Percentiles rank a stretch among this genome's conserved stretches.
These are phyloP conservation scores for Alectura lathami DNA, from an alignment of 2,113 vertebrate species.

Conservation along the genomic window DNA sequence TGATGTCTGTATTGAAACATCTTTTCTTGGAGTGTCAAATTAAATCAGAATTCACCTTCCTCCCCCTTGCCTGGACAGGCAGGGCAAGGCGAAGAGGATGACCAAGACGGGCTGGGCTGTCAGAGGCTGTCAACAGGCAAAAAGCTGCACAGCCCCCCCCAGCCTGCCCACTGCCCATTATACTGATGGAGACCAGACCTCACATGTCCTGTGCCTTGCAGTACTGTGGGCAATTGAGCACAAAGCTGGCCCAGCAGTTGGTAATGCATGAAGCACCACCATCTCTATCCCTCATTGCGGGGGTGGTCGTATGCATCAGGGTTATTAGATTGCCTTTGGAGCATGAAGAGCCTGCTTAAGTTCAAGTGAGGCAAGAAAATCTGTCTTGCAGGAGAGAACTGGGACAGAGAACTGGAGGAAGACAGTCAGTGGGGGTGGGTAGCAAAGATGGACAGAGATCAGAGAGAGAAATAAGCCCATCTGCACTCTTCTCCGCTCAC, in stretches of 20 bases:
- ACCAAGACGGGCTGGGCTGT: background rate
- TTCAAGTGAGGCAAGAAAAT: background rate
- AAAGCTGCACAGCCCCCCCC: background rate
- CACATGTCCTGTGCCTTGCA: background rate
- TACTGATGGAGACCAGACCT: background rate
- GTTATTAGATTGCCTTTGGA: background rate
- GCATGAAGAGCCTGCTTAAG: background rate
- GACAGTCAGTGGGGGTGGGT: rapidly evolving
- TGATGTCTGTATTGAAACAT: background rate
- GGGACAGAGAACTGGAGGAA: background rate
- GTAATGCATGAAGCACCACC: background rate
- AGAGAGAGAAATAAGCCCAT: background rate
- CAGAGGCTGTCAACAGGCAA: background rate
- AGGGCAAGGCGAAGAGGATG: background rate
- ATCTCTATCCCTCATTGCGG: background rate
- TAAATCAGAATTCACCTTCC: constrained; percentile 54
- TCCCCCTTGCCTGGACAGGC: background rate
- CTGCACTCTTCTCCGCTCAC: background rate
- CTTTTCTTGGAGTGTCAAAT: constrained; percentile 32
- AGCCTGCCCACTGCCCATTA: background rate
- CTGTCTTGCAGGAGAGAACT: background rate
- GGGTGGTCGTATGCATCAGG: rapidly evolving
- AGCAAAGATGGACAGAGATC: background rate
- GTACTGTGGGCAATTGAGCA: background rate
- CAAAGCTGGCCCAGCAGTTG: background rate